Base-by-base conservation (phyloP, 2,797 vertebrate genomes). In the Selene dorsalis region DNA sequence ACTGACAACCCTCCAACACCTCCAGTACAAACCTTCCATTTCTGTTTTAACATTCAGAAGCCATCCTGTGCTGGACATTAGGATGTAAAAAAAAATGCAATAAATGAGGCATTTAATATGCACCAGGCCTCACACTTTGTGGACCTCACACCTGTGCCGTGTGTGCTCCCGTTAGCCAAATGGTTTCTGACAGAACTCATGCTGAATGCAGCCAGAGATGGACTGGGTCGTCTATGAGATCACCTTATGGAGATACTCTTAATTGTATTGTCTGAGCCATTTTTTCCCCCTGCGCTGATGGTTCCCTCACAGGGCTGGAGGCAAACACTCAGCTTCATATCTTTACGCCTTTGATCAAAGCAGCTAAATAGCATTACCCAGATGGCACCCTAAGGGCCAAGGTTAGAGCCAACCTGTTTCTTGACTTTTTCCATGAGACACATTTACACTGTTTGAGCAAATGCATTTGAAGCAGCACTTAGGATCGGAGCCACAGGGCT, bases 291-390 rank as follows among this genome's bases (percentile, higher is more conserved):
- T 1, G 20, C 12, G 2, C 53, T 60, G 30, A 39, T 45, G 63
- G 58, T 65, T 86, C 58, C 65, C 47, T 79, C 17, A 28, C 24
- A 32, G 50, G 24, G 73, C 84, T 81, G 32, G 17, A 73, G 73
- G 82, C 63, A 48, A 79, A 79, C 74, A 63, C 56, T 88, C 69
- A 58, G 68, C 63, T 38, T 59, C 28, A 53, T 60, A 64, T 79
- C 75, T 57, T 60, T 39, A 35, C 1, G 4, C 45, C 75, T 88
- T 85, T 78, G 85, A 89, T 91, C 84, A 89, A 73, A 82, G 82
- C 66, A 70, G 80, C 77, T 80, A 86, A 89, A 91, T 67, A 80
- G 71, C 75, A 83, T 90, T 89, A 90, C 35, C 82, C 75, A 84
- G 74, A 85, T 77, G 79, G 80, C 48, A 57, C 86, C 86, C 83